A percentile compares a stretch with the other conserved stretches of the same genome.
phyloP scores from a whole-genome alignment of 1,140 invertebrate genomes.

The Drosophila navojoa region DNA sequence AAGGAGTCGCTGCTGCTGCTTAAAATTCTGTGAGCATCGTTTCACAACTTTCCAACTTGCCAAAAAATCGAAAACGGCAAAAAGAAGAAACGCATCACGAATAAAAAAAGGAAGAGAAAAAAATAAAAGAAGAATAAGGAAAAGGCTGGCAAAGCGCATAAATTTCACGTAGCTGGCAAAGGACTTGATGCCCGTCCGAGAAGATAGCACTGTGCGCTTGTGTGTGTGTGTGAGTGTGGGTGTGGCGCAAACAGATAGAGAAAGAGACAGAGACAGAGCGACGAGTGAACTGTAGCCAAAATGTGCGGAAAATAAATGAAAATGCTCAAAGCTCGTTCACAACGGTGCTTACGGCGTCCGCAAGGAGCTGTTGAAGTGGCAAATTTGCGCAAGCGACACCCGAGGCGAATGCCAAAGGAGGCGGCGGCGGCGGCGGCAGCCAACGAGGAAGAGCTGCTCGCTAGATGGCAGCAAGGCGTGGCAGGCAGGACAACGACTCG shows the following conservation, averaged over 20 bases:
- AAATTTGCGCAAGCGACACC: slow-evolving; percentile 83
- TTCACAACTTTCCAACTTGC: slow-evolving; percentile 84
- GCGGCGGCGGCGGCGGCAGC: no score
- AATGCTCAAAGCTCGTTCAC: slow-evolving; percentile 83
- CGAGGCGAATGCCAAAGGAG: slow-evolving; percentile 37
- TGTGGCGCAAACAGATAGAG: neutral
- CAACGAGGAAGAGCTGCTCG: no score
- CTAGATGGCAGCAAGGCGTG: slow-evolving; percentile 9
- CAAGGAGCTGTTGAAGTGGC: slow-evolving; percentile 84
- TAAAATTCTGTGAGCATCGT: slow-evolving; percentile 83
- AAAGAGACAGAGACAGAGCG: slow-evolving; percentile 15
- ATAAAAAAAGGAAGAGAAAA: slow-evolving; percentile 15
- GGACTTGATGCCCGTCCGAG: slow-evolving; percentile 4
- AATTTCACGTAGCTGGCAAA: slow-evolving; percentile 50
- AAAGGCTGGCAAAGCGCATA: slow-evolving; percentile 51
- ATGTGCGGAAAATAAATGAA: slow-evolving; percentile 83
- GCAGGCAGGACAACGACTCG: slow-evolving; percentile 50
- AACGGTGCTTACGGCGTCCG: slow-evolving; percentile 83
- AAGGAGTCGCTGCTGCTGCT: slow-evolving; percentile 54
- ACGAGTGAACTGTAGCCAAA: slow-evolving; percentile 42
- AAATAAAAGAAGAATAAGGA: slow-evolving; percentile 41
- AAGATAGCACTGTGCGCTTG: no score
- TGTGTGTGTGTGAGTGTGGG: slow-evolving; percentile 28
- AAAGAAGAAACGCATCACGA: slow-evolving; percentile 15
- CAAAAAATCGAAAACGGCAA: slow-evolving; percentile 69